Evolutionary conservation across 2,113 vertebrate species (phyloP).

Genomic region (Perccottus glenii): DNA sequence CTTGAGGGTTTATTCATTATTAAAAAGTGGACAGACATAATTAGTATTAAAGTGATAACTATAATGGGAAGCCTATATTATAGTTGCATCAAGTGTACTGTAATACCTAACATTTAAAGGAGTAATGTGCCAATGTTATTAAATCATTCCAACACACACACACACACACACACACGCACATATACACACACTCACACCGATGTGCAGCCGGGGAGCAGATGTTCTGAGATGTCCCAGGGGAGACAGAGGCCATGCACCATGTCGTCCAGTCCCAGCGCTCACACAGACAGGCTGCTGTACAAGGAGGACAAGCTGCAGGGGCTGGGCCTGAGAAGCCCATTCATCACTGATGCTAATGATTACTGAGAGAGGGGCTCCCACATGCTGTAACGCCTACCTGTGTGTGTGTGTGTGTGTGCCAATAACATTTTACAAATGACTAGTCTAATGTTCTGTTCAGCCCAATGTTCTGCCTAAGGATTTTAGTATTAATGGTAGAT

Average conservation of each 20-base stretch:
- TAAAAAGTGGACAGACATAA: too few relatives aligned
- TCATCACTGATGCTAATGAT: constrained; percentile 40
- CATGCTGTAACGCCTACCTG: neutral
- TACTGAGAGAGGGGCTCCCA: constrained; percentile 20
- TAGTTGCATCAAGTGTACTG: too few relatives aligned
- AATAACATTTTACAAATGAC: constrained; percentile 18
- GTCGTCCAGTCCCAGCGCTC: constrained; percentile 14
- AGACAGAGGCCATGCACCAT: constrained; percentile 24
- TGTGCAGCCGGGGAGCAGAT: constrained; percentile 57
- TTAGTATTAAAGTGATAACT: too few relatives aligned
- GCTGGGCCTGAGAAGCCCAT: neutral
- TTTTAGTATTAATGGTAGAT: too few relatives aligned
- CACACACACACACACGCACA: neutral
- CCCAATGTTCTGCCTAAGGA: too few relatives aligned
- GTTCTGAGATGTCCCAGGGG: constrained; percentile 33
- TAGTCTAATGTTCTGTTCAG: constrained; percentile 2
- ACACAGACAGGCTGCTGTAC: constrained; percentile 26
- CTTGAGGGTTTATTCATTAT: too few relatives aligned
- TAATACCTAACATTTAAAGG: neutral
- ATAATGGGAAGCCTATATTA: too few relatives aligned
- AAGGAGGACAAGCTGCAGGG: constrained; percentile 22
- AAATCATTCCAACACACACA: neutral
- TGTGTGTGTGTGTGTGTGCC: too few relatives aligned
- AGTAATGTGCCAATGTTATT: neutral
- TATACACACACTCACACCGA: neutral